Conservation (phyloP, 2,113 vertebrate genomes). For the Pedionomus torquatus region DNA sequence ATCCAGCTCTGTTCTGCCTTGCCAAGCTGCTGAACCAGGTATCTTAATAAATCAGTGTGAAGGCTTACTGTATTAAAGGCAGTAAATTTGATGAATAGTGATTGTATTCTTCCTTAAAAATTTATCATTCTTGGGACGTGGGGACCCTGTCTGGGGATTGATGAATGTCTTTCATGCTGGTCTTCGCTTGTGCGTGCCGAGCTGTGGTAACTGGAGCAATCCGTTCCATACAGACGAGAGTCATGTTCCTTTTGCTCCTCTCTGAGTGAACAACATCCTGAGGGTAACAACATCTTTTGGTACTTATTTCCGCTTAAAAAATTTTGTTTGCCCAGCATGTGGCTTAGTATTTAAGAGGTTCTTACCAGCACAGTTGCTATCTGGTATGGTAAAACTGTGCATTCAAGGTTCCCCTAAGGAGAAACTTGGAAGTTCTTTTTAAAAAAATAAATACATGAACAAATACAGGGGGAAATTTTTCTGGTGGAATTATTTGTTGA, state of each 20-base stretch:
- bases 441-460: neutral
- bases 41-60: neutral
- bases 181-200: neutral
- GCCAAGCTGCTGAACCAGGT: neutral
- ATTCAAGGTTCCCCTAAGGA: neutral
- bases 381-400: neutral
- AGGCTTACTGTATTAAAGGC: neutral
- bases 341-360: neutral
- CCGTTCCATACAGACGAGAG: neutral
- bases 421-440: neutral
- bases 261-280: neutral
- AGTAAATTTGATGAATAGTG: too few species aligned
- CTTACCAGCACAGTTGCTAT: too few species aligned
- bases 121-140: neutral
- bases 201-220: neutral
- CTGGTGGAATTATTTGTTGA: neutral
- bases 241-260: neutral
- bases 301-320: neutral
- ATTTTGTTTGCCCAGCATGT: fast-evolving
- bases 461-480: neutral
- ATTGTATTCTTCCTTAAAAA: neutral
- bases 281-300: neutral
- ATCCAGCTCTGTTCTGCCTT: neutral
- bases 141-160: too few species aligned
- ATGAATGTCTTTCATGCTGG: neutral